Base-by-base conservation (phyloP, 2,888 invertebrate genomes). In the Xanthorhoe designata region DNA sequence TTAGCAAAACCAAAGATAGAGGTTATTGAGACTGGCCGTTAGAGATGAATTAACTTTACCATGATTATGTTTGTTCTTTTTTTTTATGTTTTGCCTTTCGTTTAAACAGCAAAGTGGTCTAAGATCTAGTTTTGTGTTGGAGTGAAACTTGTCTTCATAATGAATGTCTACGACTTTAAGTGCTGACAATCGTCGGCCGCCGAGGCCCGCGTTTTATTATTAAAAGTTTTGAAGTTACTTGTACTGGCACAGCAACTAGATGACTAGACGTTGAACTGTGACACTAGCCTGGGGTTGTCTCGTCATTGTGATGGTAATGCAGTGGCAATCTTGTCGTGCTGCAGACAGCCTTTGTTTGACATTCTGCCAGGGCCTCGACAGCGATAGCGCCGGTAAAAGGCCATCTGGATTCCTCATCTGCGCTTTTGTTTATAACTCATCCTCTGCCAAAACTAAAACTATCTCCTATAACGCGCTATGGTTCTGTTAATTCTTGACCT, bases 211-310 rank as follows among this genome's bases (percentile, higher is more conserved):
- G 7, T 17, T 17, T 5, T 8, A 15, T 17, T 24, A 8, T 7
- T 8, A 17, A 19, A 47, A 57, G 32, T 50, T 18, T 58, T 13
- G 9, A 49, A 58, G 19, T 18, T 19, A 35, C 18, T 18, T 8
- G 5, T 15, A 47, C 47, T 45, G 35, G 17, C 47, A 15, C 47
- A 47, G 47, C 17, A 17, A 7, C 47, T 58, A 50, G 59, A 15
- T 35, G 49, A n/a, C 32, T 54, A 76, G 75, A 71, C 76, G 74
- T 73, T 77, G 78, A 76, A 78, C 78, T 75, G 55, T 74, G 77
- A 73, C 77, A 69, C 62, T 47, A 8, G 50, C 55, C 17, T 71
- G 73, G 73, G 74, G 75, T 70, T 73, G 75, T 63, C 71, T 63
- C 50, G 61, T 15, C 32, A 54, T 54, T 55, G 50, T 45, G 13